Evolutionary conservation across 2,888 invertebrate genomes (phyloP).

Genomic region (Leptura quadrifasciata): DNA sequence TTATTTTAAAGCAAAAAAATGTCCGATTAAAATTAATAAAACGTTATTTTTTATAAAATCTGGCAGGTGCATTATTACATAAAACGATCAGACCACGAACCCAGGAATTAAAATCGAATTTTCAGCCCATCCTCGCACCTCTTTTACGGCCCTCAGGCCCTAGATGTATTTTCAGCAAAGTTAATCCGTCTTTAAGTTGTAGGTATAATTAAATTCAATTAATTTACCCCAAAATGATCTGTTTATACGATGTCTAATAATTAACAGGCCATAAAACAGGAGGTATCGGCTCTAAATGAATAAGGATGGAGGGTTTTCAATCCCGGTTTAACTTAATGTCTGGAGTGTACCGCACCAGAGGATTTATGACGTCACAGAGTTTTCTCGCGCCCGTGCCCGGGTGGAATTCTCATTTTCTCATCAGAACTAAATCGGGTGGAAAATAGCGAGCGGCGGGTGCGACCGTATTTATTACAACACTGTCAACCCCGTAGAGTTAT

Average conservation of each 20-base stretch:
- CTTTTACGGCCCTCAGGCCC: neutral
- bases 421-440: conserved; percentile 74
- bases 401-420: conserved; percentile 73
- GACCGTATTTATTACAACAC: conserved; percentile 72
- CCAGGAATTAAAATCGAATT: conserved; percentile 36
- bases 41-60: conserved; percentile 11
- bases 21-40: conserved; percentile 15
- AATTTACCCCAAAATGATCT: conserved; percentile 49
- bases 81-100: conserved; percentile 10
- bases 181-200: conserved; percentile 32
- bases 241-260: conserved; percentile 50
- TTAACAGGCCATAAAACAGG: conserved; percentile 48
- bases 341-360: conserved; percentile 49
- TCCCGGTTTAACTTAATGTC: conserved; percentile 50
- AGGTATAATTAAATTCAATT: conserved; percentile 53
- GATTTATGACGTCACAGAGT: conserved; percentile 66
- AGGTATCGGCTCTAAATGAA: conserved; percentile 42
- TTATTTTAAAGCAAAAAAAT: neutral
- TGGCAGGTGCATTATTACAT: conserved; percentile 27
- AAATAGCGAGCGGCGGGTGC: conserved; percentile 71
- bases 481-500: conserved; percentile 73
- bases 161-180: conserved; percentile 28
- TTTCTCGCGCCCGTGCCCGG: conserved; percentile 67
- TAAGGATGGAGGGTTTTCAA: conserved; percentile 50
- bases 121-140: conserved; percentile 6